A percentile compares a stretch with the other conserved stretches of the same genome.
Evolutionary conservation across 2,888 invertebrate species (phyloP).

Genomic region (Pyrochroa serraticornis): DNA sequence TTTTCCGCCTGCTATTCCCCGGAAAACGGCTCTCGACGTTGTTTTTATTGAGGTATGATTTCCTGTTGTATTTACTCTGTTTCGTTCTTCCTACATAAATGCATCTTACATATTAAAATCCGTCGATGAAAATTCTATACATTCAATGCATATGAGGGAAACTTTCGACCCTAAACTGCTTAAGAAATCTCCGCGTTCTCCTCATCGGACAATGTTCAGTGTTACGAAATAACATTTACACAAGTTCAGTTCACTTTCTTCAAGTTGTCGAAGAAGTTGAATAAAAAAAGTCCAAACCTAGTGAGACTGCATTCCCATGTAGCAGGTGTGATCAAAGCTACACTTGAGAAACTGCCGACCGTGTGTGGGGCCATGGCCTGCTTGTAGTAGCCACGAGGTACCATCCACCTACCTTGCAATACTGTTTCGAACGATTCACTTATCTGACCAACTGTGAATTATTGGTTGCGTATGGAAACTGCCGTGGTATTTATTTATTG

Average conservation of each 20-base stretch:
- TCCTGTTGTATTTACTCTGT: background rate
- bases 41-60: constrained; percentile 10
- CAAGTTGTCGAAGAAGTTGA: constrained; percentile 10
- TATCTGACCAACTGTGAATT: constrained; percentile 29
- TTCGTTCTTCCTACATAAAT: constrained; percentile 1
- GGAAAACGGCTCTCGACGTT: constrained; percentile 6
- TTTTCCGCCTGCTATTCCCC: background rate
- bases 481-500: constrained; percentile 17
- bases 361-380: constrained; percentile 38
- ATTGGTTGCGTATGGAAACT: constrained; percentile 27
- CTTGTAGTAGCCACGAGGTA: constrained; percentile 35
- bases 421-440: constrained; percentile 22
- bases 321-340: constrained; percentile 40
- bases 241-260: constrained; percentile 6
- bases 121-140: too few relatives aligned
- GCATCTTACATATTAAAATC: constrained; percentile 6
- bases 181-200: background rate
- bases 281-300: constrained; percentile 18
- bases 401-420: constrained; percentile 21
- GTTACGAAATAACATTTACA: constrained; percentile 20
- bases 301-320: constrained; percentile 38
- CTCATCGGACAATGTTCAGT: constrained; percentile 9
- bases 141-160: too few relatives aligned
- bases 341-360: constrained; percentile 30
- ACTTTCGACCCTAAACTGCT: background rate